Conservation (phyloP, 2,888 invertebrate species). For the Hipparchia semele region DNA sequence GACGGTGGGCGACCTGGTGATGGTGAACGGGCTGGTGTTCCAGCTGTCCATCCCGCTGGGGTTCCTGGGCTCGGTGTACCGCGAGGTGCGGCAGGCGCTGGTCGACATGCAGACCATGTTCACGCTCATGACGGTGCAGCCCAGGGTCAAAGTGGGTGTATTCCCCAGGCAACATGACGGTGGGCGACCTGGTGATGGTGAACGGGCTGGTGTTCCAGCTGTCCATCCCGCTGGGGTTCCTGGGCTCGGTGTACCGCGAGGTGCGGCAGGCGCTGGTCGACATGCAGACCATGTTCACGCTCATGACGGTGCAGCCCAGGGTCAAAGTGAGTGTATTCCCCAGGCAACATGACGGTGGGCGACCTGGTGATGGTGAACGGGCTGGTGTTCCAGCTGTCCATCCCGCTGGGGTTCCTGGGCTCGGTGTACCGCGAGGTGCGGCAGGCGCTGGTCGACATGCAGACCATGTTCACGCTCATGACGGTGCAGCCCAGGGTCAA, state of each 20-base stretch:
- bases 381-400: constrained; percentile 97
- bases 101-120: too few relatives aligned
- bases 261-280: constrained; percentile 98
- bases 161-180: constrained; percentile 93
- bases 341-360: constrained; percentile 97
- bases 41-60: too few relatives aligned
- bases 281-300: constrained; percentile 99
- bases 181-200: constrained; percentile 99
- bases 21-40: too few relatives aligned
- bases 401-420: constrained; percentile 98
- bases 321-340: constrained; percentile 78
- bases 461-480: constrained; percentile 99
- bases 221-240: constrained; percentile 97
- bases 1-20: too few relatives aligned
- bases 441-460: constrained; percentile 99
- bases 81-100: too few relatives aligned
- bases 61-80: too few relatives aligned
- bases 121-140: too few relatives aligned
- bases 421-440: constrained; percentile 99
- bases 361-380: constrained; percentile 99
- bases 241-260: constrained; percentile 99
- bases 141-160: too few relatives aligned
- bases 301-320: constrained; percentile 93
- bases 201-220: constrained; percentile 99
- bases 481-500: constrained; percentile 91